Base-by-base conservation (phyloP, 2,113 vertebrate genomes). In the Odocoileus virginianus region DNA sequence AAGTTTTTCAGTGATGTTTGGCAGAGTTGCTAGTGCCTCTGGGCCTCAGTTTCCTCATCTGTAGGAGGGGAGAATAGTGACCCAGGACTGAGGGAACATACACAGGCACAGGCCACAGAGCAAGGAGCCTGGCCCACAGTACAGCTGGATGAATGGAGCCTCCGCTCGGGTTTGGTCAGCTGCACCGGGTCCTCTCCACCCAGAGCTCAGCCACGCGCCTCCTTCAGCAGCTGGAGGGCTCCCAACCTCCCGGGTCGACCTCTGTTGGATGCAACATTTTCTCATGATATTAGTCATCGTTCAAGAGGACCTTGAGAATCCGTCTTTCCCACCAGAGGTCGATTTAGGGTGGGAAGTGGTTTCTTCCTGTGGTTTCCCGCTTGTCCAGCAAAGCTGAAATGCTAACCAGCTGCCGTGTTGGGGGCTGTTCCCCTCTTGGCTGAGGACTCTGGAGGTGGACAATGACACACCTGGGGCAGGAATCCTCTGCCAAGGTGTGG, bases 401-500 rank as follows among this genome's bases (percentile, higher is more conserved):
- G 40, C 74, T 60, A 19, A 67, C 25, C 0, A 0, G 14, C 7
- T 8, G 7, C 36, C 8, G 0, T 2, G 33, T 40, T 7, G 30
- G 58, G 50, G 64, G 25, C 36, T 14, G 40, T n/a, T 64, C 19
- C 85, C 28, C 27, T 95, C 61, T 27, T 14, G 9, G 47, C 81
- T 0, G 5, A 76, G 79, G 84, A 71, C 30, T 71, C 64, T 2
- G 2, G 9, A 58, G 43, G 81, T n/a, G 9, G 15, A 61, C 50
- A 19, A 67, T 67, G 97, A 97, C 96, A 97, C 95, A 88, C 85
- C 58, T 93, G 55, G 90, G 67, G 19, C 13, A 47, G 12, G 76
- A 52, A 15, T 43, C 81, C 47, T 60, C n/a, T 21, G 4, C 4
- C 30, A 71, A 74, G 40, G 12, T 55, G 47, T 30, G 12, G 28